Percentiles rank a stretch among this genome's conserved stretches.
Evolutionary conservation across 2,113 vertebrate genomes (phyloP).

Genomic region (Saguinus midas): DNA sequence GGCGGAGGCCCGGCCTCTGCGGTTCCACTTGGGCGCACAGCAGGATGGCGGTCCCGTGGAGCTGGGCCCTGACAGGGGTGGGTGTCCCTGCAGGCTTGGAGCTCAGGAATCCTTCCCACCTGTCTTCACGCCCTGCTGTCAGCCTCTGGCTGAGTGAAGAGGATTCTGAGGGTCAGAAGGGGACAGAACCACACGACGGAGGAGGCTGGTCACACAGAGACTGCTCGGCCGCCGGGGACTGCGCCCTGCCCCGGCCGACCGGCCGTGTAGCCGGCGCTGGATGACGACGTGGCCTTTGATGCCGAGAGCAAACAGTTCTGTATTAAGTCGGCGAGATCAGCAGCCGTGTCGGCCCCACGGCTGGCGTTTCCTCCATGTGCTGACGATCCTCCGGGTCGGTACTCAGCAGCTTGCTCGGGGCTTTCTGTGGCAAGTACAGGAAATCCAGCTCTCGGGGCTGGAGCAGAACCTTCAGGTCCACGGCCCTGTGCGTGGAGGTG

Average conservation of each 20-base stretch:
- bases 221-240: accelerated
- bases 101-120: background rate
- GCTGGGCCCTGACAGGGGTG: background rate
- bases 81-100: background rate
- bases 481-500: background rate
- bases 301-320: background rate
- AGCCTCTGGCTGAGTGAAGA: background rate
- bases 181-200: background rate
- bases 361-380: background rate
- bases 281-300: background rate
- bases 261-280: background rate
- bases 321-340: background rate
- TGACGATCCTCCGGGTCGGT: background rate
- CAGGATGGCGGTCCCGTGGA: too few relatives aligned
- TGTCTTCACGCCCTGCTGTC: background rate
- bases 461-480: background rate
- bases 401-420: background rate
- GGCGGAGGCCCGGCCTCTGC: too few relatives aligned
- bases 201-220: background rate
- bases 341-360: background rate
- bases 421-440: background rate
- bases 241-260: background rate
- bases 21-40: too few relatives aligned
- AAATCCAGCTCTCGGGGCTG: background rate
- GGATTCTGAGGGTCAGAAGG: background rate